Percentiles rank a stretch among this genome's conserved stretches.
phyloP scores from a whole-genome alignment of 2,797 vertebrate genomes.

The Galaxias olidus region DNA sequence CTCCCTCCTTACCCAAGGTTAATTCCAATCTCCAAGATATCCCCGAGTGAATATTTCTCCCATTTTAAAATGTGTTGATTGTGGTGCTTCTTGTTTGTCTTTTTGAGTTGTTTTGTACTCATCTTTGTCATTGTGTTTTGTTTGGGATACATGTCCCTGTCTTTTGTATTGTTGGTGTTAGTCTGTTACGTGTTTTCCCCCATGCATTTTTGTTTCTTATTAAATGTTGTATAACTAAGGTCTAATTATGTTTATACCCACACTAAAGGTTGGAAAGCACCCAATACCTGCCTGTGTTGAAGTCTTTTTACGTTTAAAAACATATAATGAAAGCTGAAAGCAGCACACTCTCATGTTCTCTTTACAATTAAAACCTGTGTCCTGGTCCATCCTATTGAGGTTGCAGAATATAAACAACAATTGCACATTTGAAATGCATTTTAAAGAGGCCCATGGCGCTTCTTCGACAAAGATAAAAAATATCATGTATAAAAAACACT shows the following conservation, averaged over 20 bases:
- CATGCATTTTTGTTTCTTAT: conserved; percentile 22
- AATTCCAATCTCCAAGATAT: conserved; percentile 34
- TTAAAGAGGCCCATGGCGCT: too few relatives aligned
- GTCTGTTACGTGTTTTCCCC: conserved; percentile 1
- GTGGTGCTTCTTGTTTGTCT: conserved; percentile 42
- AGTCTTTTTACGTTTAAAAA: neutral
- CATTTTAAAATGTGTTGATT: conserved; percentile 34
- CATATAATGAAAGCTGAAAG: neutral
- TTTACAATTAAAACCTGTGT: too few relatives aligned
- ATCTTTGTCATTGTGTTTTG: conserved; percentile 11
- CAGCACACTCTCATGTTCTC: too few relatives aligned
- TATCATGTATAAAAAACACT: too few relatives aligned
- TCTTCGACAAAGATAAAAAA: too few relatives aligned
- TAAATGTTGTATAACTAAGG: conserved; percentile 24
- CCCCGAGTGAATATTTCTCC: conserved; percentile 45
- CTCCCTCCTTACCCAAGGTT: conserved; percentile 60
- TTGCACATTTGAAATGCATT: too few relatives aligned
- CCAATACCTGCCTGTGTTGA: conserved; percentile 14
- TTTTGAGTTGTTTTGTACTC: conserved; percentile 21
- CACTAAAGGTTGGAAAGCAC: conserved; percentile 45
- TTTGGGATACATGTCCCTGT: conserved; percentile 6
- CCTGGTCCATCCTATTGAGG: too few relatives aligned
- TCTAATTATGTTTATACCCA: conserved; percentile 37
- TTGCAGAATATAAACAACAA: too few relatives aligned
- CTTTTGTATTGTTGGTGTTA: conserved; percentile 18